phyloP scores from a whole-genome alignment of 2,113 vertebrate species.

The Eolophus roseicapilla region DNA sequence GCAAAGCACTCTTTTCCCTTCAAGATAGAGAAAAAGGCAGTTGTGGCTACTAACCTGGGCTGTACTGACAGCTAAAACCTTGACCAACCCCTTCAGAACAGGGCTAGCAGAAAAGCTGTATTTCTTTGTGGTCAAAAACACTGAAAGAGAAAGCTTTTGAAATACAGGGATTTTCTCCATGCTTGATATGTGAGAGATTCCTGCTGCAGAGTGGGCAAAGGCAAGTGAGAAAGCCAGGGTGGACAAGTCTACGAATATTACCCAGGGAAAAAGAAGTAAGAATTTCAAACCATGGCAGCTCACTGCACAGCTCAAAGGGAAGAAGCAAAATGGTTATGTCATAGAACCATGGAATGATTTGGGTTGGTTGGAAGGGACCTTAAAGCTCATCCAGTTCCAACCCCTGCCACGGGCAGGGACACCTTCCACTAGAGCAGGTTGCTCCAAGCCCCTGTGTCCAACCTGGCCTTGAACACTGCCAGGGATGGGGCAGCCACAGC shows the following conservation, averaged over 20 bases:
- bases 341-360: not conserved
- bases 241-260: not conserved
- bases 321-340: not conserved
- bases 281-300: not conserved
- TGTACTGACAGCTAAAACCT: not conserved
- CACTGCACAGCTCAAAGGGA: not conserved
- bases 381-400: not conserved
- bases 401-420: fast-evolving
- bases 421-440: not conserved
- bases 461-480: too few relatives aligned
- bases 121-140: not conserved
- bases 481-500: too few relatives aligned
- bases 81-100: not conserved
- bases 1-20: not conserved
- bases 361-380: not conserved
- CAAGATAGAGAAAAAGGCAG: not conserved
- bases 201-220: not conserved
- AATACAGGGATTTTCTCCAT: not conserved
- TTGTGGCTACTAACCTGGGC: not conserved
- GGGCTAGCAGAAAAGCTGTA: not conserved
- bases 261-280: too few relatives aligned
- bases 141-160: not conserved
- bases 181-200: not conserved
- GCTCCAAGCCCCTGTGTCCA: too few relatives aligned
- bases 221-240: not conserved